Percentiles rank a stretch among this genome's conserved stretches.
Evolutionary conservation across 2,113 vertebrate species (phyloP).

Genomic region (Bos javanicus): DNA sequence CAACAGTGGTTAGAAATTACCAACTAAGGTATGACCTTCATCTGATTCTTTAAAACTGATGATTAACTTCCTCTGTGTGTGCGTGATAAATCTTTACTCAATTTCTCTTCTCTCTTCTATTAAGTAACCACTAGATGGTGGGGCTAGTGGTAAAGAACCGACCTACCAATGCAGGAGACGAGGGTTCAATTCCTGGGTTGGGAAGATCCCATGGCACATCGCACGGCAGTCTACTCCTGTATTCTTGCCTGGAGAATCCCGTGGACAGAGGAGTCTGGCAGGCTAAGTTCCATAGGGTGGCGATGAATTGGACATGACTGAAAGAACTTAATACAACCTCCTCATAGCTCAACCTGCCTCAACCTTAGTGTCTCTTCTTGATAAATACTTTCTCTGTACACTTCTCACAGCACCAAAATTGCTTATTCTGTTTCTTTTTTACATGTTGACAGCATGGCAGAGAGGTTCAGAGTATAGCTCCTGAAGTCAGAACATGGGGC

Average conservation of each 20-base stretch:
- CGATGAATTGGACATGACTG: neutral
- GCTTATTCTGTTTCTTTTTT: neutral
- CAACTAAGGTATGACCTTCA: neutral
- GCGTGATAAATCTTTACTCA: neutral
- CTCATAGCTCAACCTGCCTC: neutral
- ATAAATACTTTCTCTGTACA: neutral
- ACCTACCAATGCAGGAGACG: fast-evolving
- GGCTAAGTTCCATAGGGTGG: neutral
- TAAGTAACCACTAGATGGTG: neutral
- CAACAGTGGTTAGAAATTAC: neutral
- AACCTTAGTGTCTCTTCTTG: neutral
- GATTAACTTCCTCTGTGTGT: neutral
- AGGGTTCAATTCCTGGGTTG: fast-evolving
- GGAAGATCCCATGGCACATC: neutral
- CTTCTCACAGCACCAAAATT: neutral
- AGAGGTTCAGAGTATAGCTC: neutral
- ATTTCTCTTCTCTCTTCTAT: neutral
- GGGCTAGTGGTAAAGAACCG: neutral
- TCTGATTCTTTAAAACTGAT: neutral
- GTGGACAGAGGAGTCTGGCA: neutral
- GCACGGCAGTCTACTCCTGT: fast-evolving
- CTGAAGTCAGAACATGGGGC: neutral
- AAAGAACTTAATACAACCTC: neutral
- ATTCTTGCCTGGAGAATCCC: neutral
- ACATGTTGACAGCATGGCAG: neutral